Evolutionary conservation across 2,888 invertebrate genomes (phyloP).

Genomic region (Mactromeris polynyma): DNA sequence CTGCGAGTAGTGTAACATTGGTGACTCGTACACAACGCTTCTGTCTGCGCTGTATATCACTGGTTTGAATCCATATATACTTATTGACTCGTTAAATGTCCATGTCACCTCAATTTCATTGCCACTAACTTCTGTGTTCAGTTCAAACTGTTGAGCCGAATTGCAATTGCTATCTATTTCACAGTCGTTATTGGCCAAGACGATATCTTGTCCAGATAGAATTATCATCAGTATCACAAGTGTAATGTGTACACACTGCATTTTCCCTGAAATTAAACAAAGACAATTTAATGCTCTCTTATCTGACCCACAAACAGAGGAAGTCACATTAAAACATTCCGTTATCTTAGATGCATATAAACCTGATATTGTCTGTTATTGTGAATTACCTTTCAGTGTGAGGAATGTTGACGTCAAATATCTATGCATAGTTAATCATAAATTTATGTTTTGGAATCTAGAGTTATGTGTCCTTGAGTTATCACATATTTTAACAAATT

Average conservation of each 20-base stretch:
- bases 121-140: constrained; percentile 27
- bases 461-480: too few species aligned
- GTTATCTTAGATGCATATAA: too few species aligned
- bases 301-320: too few species aligned
- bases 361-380: too few species aligned
- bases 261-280: background rate
- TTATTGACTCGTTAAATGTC: constrained; percentile 45
- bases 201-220: background rate
- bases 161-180: background rate
- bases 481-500: too few species aligned
- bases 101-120: constrained; percentile 48
- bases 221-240: background rate
- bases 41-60: constrained; percentile 39
- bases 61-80: constrained; percentile 50
- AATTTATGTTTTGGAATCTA: too few species aligned
- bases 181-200: background rate
- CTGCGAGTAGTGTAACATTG: constrained; percentile 43
- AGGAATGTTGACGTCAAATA: too few species aligned
- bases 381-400: too few species aligned
- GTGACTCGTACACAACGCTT: constrained; percentile 41
- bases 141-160: constrained; percentile 25
- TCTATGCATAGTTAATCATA: too few species aligned
- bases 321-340: too few species aligned
- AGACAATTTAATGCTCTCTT: too few species aligned
- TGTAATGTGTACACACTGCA: background rate